Base-by-base conservation (phyloP, 2,113 vertebrate species). In the Merops nubicus region DNA sequence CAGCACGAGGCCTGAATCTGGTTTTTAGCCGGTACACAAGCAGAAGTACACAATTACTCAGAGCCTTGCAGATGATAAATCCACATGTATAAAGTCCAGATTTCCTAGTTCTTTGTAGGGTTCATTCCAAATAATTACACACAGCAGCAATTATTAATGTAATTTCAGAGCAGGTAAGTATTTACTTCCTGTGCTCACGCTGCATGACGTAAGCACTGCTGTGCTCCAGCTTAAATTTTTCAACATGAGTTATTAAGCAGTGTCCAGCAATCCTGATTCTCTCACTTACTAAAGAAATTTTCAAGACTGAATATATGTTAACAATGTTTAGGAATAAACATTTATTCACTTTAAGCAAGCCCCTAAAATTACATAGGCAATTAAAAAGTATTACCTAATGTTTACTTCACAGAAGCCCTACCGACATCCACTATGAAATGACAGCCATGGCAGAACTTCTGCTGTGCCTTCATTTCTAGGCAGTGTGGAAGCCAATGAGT, bases 371-470 rank as follows among this genome's bases (percentile, higher is more conserved):
- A 34, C 33, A 40, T 4, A 40, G 25, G 28, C 34, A 53, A 54
- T 45, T 77, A 64, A 2, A 20, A 69, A 84, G 2, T 19, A 38
- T 40, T 74, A 48, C 21, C 53, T 36, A 33, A 77, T 42, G 62
- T 15, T 23, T 40, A 34, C 22, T 78, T 50, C 5, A 19, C 12
- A 6, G 2, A 77, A 67, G 31, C 42, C 47, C 70, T 20, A 6
- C 33, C 57, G 56, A 20, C 9, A 14, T 48, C n/a, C 26, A 6
- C 23, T 81, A 33, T 1, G 0, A 64, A 80, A 33, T 28, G 11
- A 45, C 34, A 63, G 56, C 33, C 0, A 0, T 3, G 12, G 40
- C 68, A 48, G 14, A 65, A 25, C 33, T 75, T 26, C 1, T 1
- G 1, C 47, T 57, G 31, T 36, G 31, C 79, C 85, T 70, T 78